Base-by-base conservation (phyloP, 2,113 vertebrate species). In the Hippocampus abdominalis region DNA sequence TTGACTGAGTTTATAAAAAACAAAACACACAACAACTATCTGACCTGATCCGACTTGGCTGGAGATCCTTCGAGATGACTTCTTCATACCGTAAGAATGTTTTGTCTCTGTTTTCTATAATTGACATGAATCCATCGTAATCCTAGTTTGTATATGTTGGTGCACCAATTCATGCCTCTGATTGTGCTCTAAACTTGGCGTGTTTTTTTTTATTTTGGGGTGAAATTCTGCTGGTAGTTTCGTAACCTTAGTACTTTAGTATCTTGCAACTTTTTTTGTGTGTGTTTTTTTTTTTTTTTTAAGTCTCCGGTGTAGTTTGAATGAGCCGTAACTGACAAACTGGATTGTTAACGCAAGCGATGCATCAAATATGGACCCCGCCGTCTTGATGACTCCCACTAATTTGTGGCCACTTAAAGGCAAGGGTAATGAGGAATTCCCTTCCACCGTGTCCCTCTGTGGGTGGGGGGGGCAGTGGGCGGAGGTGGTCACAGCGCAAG, bases 341-440 rank as follows among this genome's bases (percentile, higher is more conserved):
- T 12, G 63, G 40, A 25, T 64, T 64, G 39, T 42, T 23, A 64
- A 42, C 20, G 4, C 36, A 63, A 2, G 39, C 39, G 42, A 23
- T 42, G 54, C n/a, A 62, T 62, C n/a, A n/a, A n/a, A 23, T 64
- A 46, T 9, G 63, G 21, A 64, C 12, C 8, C 40, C 2, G 62
- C 2, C 21, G 42, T 64, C 40, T 64, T 64, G 42, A 64, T 46
- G 23, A 27, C 42, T 46, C n/a, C n/a, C 42, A 8, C 8, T 25
- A 46, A 46, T 64, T 64, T 27, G 42, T 12, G 42, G 81, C 82
- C 82, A 82, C 81, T 81, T 86, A 60, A 32, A 60, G 7, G 86
- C 79, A 91, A 87, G 91, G 84, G 88, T 91, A 91, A 91, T 90
- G 69, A 90, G 92, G 91, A 92, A 91, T 93, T 92, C 92, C 92